Percentiles rank a stretch among this genome's conserved stretches.
Conservation (phyloP, 2,888 invertebrate genomes). For the Zelleria hepariella region DNA sequence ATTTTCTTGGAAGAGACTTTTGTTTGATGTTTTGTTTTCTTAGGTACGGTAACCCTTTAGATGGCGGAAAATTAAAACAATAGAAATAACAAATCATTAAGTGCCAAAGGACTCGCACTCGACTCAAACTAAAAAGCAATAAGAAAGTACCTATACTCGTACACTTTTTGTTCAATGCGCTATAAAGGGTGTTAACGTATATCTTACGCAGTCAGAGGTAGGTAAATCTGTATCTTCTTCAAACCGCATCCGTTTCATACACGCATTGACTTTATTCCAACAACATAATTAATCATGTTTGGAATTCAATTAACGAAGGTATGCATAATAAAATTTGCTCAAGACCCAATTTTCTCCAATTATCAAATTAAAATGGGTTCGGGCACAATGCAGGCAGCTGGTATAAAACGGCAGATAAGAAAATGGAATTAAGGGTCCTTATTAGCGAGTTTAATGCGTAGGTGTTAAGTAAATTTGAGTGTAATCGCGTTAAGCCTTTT, state of each 20-base stretch:
- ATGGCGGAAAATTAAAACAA: no score
- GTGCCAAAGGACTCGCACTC: no score
- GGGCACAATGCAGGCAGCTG: constrained; percentile 21
- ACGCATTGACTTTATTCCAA: constrained; percentile 28
- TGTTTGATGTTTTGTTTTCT: neutral
- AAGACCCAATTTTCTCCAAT: constrained; percentile 51
- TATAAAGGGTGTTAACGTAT: no score
- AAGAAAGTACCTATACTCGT: neutral
- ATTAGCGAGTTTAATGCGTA: constrained; percentile 62
- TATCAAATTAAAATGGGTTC: constrained; percentile 57
- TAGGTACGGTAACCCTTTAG: no score
- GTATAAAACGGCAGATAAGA: constrained; percentile 33
- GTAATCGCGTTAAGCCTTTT: constrained; percentile 69
- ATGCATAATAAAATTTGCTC: constrained; percentile 48
- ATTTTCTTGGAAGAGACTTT: neutral
- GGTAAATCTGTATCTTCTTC: neutral
- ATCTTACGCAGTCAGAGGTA: no score
- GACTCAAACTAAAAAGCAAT: no score
- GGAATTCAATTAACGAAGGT: constrained; percentile 34
- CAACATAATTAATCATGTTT: constrained; percentile 42
- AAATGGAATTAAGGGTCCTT: constrained; percentile 60
- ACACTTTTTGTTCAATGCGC: neutral
- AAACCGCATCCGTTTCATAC: neutral
- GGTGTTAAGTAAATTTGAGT: constrained; percentile 73
- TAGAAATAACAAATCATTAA: no score